Base-by-base conservation (phyloP, 2,113 vertebrate species). In the Pelobates fuscus region DNA sequence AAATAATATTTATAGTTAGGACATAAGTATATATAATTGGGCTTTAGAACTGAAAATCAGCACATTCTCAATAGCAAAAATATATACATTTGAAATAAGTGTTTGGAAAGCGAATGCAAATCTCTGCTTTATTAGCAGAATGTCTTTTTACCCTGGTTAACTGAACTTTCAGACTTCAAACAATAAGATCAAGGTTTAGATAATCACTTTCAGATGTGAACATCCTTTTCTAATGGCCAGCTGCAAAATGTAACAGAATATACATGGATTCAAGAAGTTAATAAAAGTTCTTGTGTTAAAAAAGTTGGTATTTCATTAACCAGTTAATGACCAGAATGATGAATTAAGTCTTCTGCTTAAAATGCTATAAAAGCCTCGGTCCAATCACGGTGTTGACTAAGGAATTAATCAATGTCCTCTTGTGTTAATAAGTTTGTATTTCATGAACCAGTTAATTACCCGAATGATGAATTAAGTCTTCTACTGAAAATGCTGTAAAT, bases 81-180 rank as follows among this genome's bases (percentile, higher is more conserved):
- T 46, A 37, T 10, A 18, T 46, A 46, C 15, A 37, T 6, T 46
- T 49, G 5, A 15, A 49, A 49, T 49, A 49, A 17, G 44, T 18
- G 5, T 18, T 49, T 15, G 44, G 15, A 49, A 49, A 1, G 5
- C 14, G 3, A 18, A 49, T 15, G 44, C 44, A 15, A 49, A 49
- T 49, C 44, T 49, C 57, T 5, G 55, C 32, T 61, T 71, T 71
- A 46, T 61, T 61, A 61, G 37, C 21, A 41, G 60, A 62, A 61
- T 71, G 26, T 61, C 69, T 71, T 75, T 46, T 62, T 71, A 62
- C 24, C 58, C 44, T 17, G 3, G 44, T 49, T 49, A 2, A 2
- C 44, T 14, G 29, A 44, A 62, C 26, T 61, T 71, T 71, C 57
- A 62, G n/a, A 71, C 69, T 60, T 71, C 58, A 71, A 71, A 71